A percentile compares a stretch with the other conserved stretches of the same genome.
Evolutionary conservation across 1,140 invertebrate species (phyloP).

Genomic region (Leptoteleia sp.): DNA sequence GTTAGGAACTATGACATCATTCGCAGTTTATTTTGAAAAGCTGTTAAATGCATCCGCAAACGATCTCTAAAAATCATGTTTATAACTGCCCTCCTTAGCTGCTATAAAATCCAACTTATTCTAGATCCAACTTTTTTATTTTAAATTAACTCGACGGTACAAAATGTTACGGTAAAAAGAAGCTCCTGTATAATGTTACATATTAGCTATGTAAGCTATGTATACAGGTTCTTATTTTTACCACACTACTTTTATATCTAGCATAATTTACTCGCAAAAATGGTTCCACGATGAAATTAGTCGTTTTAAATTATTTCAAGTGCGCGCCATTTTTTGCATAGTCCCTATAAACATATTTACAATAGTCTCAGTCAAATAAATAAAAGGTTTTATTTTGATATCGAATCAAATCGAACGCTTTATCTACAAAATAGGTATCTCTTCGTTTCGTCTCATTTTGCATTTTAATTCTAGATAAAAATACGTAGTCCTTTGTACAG

Average conservation of each 20-base stretch:
- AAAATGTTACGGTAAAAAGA: background rate
- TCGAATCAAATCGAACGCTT: constrained; percentile 31
- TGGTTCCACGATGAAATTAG: no score
- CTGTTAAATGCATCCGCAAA: constrained; percentile 44
- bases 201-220: no score
- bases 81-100: constrained; percentile 26
- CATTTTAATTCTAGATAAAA: constrained; percentile 14
- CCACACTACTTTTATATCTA: background rate
- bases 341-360: constrained; percentile 77
- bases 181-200: no score
- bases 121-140: constrained; percentile 8
- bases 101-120: constrained; percentile 44
- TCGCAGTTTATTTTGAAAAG: constrained; percentile 24
- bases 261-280: no score
- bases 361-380: constrained; percentile 79
- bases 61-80: constrained; percentile 10
- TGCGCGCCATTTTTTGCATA: background rate
- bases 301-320: background rate
- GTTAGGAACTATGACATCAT: constrained; percentile 44
- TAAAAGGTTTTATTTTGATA: constrained; percentile 51
- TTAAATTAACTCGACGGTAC: constrained; percentile 13
- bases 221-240: constrained; percentile 5
- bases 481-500: constrained; percentile 53
- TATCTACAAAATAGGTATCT: constrained; percentile 48
- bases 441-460: constrained; percentile 4